Percentiles rank a stretch among this genome's conserved stretches.
Evolutionary conservation across 2,797 vertebrate species (phyloP).

Genomic region (Merluccius polli): DNA sequence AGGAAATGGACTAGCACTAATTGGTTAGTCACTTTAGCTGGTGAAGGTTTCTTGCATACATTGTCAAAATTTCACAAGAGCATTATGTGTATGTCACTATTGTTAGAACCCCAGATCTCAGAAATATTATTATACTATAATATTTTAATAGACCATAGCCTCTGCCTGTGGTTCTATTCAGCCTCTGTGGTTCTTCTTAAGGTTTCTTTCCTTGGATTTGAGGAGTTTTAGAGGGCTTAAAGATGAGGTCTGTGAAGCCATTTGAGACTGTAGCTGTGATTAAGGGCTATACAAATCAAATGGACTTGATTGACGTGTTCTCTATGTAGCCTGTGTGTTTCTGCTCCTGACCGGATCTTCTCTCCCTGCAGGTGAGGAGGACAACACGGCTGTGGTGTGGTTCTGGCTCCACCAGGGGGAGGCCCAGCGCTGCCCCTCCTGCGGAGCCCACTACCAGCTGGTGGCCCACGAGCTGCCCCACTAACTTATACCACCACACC

Average conservation of each 20-base stretch:
- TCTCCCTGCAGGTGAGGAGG: constrained; percentile 80
- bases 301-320: not conserved
- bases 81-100: too few species aligned
- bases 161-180: too few species aligned
- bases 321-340: not conserved
- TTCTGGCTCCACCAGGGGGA: constrained; percentile 90
- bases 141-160: too few species aligned
- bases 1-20: too few species aligned
- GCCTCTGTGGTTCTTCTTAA: too few species aligned
- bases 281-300: not conserved
- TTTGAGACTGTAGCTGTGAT: not conserved
- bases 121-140: too few species aligned
- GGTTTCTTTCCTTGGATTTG: too few species aligned
- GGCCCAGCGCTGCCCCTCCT: constrained; percentile 84
- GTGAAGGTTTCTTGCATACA: not conserved
- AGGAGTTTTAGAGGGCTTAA: not conserved
- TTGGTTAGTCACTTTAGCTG: too few species aligned
- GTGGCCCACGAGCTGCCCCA: constrained; percentile 77
- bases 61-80: too few species aligned
- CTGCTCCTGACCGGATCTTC: not conserved
- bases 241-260: too few species aligned
- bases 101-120: too few species aligned
- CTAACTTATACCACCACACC: constrained; percentile 41
- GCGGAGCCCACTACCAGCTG: constrained; percentile 84
- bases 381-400: constrained; percentile 83